A percentile compares a stretch with the other conserved stretches of the same genome.
Conservation (phyloP, 2,113 vertebrate genomes). For the Mesocricetus auratus region DNA sequence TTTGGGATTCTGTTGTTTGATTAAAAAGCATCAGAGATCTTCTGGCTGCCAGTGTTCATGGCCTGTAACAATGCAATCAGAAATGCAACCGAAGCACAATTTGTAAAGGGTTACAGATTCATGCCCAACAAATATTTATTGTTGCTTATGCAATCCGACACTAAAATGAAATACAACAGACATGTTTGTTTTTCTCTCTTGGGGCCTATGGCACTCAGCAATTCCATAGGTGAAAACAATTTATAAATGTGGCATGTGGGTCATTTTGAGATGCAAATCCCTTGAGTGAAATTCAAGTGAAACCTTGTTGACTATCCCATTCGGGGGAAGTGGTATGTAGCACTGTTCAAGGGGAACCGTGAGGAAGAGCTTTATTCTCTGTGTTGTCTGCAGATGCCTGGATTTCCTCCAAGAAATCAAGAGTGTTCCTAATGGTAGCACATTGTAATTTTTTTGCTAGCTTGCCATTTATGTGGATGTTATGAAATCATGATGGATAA, state of each 20-base stretch:
- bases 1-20: constrained; percentile 70
- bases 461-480: neutral
- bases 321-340: neutral
- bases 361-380: neutral
- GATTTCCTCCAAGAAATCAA: neutral
- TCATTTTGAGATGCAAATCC: neutral
- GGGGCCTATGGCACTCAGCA: neutral
- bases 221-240: constrained; percentile 54
- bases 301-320: neutral
- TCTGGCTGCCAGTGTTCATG: constrained; percentile 64
- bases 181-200: constrained; percentile 34
- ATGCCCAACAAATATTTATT: constrained; percentile 69
- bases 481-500: neutral
- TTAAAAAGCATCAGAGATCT: constrained; percentile 69
- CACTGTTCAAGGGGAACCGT: neutral
- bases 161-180: constrained; percentile 58
- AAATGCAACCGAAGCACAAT: constrained; percentile 66
- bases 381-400: neutral
- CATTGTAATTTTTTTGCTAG: neutral
- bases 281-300: constrained; percentile 49
- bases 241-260: constrained; percentile 51
- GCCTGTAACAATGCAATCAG: constrained; percentile 60
- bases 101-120: constrained; percentile 68
- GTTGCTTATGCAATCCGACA: constrained; percentile 41
- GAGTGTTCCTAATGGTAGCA: neutral